Percentiles rank a stretch among this genome's conserved stretches.
phyloP scores from a whole-genome alignment of 2,888 invertebrate genomes.

The Liposcelis brunnea region DNA sequence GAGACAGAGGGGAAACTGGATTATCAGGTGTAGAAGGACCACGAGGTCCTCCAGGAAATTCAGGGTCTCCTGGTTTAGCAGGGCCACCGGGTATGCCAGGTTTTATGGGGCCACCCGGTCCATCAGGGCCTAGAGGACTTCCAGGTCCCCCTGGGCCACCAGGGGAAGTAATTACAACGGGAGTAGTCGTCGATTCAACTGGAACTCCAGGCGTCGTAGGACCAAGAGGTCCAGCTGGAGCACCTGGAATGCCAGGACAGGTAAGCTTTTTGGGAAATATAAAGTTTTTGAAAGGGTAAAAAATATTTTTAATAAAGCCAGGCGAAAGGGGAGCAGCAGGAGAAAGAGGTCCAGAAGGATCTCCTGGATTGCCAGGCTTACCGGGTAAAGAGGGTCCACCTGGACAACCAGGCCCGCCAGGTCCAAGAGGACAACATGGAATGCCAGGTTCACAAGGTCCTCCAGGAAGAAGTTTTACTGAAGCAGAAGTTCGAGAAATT shows the following conservation, averaged over 20 bases:
- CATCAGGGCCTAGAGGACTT: constrained; percentile 29
- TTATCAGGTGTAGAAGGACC: constrained; percentile 29
- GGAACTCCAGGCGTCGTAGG: constrained; percentile 32
- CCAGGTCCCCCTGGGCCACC: constrained; percentile 22
- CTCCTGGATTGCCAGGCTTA: constrained; percentile 32
- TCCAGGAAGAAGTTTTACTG: constrained; percentile 35
- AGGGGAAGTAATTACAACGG: constrained; percentile 17
- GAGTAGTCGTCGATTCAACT: constrained; percentile 18
- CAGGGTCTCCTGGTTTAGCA: constrained; percentile 23
- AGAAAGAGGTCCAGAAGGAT: constrained; percentile 37
- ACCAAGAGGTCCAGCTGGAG: constrained; percentile 36
- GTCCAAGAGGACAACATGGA: constrained; percentile 34
- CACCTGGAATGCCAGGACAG: constrained; percentile 31
- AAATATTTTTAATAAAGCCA: constrained; percentile 28
- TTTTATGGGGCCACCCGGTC: constrained; percentile 27
- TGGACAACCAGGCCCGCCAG: constrained; percentile 35
- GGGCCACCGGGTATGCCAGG: constrained; percentile 32
- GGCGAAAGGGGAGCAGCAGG: constrained; percentile 38
- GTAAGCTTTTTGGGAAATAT: constrained; percentile 2
- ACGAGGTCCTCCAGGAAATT: constrained; percentile 28
- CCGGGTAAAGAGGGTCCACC: constrained; percentile 25
- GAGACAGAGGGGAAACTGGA: constrained; percentile 26
- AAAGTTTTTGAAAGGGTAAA: not conserved
- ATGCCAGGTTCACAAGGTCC: constrained; percentile 40
- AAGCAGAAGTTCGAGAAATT: constrained; percentile 60